A percentile compares a stretch with the other conserved stretches of the same genome.
Conservation (phyloP, 2,888 invertebrate species). For the Euzetes globulus region DNA sequence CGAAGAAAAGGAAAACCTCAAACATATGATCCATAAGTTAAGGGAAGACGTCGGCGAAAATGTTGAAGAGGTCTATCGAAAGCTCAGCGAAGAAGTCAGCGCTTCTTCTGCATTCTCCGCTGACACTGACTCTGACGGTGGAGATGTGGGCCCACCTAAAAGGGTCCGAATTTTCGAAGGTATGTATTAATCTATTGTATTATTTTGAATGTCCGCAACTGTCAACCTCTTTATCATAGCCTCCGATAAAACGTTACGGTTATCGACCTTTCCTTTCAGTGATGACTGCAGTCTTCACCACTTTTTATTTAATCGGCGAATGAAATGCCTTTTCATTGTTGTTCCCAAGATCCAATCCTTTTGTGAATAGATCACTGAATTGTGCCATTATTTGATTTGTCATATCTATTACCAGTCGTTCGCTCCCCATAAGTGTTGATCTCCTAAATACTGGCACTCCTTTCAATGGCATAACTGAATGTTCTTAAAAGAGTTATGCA, state of each 20-base stretch:
- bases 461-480: background rate
- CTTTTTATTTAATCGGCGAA: background rate
- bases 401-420: slow-evolving; percentile 3
- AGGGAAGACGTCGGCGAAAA: slow-evolving; percentile 31
- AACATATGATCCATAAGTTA: slow-evolving; percentile 35
- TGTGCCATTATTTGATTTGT: background rate
- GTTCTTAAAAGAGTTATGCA: background rate
- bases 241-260: background rate
- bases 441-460: background rate
- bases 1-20: slow-evolving; percentile 27
- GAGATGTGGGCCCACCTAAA: slow-evolving; percentile 38
- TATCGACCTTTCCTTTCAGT: slow-evolving; percentile 11
- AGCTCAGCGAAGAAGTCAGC: slow-evolving; percentile 23
- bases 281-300: background rate
- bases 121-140: slow-evolving; percentile 8
- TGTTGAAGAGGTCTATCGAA: slow-evolving; percentile 15
- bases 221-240: background rate
- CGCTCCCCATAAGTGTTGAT: background rate
- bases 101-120: slow-evolving; percentile 31
- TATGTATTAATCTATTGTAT: slow-evolving; percentile 7
- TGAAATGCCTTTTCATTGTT: background rate
- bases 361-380: background rate
- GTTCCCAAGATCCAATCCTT: background rate
- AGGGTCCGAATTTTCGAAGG: slow-evolving; percentile 50
- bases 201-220: background rate